Base-by-base conservation (phyloP, 2,797 vertebrate species). In the Sciurus vulgaris region DNA sequence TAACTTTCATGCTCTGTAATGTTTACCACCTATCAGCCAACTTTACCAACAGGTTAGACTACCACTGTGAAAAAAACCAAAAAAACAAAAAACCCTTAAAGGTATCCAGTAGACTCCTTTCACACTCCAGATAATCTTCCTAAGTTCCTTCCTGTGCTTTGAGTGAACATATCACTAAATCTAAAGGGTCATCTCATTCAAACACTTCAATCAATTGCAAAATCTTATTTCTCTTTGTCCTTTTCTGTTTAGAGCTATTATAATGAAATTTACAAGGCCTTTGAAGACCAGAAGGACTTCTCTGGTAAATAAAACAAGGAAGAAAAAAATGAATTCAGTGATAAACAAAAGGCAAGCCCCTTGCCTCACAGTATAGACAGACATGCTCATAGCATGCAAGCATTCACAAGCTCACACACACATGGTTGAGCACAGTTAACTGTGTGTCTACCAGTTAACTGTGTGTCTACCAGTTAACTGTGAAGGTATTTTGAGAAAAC, bases 1-100 rank as follows among this genome's bases (percentile, higher is more conserved):
- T 86, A 94, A 73, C 95, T 91, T 96, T 95, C 88, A 92, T 83
- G 95, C 82, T 96, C 73, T 18, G 20, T 87, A 77, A 94, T 91
- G 54, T 94, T 96, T 89, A 94, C 65, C 69, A 93, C 90, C 93
- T 20, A 81, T 84, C 67, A 96, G 47, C 81, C 90, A 95, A 84
- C 63, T 67, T 96, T 78, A 92, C 76, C 84, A 81, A 87, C 35
- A 89, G 59, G 18, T 72, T 89, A 93, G 76, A 26, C 54, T 89
- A 30, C 85, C 67, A 59, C 20, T 67, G 49, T 49, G 67, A 20
- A 33, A 22, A 38, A 38, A 38, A 38, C 38, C 38, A 83, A 22
- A 63, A 63, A 65, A 30, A 51, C 44, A n/a, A 59, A 35, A 67
- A 78, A 8, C 13, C 5, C 38, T 82, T 74, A 67, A 41, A 67